Percentiles rank a stretch among this genome's conserved stretches.
Evolutionary conservation across 2,113 vertebrate species (phyloP).

Genomic region (Mustela lutreola): DNA sequence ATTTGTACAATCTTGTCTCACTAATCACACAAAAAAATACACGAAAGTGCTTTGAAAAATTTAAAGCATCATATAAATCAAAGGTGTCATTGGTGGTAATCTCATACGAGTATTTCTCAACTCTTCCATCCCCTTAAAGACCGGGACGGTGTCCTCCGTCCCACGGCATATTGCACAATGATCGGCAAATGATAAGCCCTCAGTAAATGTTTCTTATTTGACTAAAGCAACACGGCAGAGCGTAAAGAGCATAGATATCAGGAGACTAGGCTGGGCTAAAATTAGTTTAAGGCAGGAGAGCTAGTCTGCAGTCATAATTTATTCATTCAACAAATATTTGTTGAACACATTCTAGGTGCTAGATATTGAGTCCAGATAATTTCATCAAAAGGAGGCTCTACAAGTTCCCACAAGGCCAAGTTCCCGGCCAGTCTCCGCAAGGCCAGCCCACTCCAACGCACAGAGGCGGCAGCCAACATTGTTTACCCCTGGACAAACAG

Average conservation of each 20-base stretch:
- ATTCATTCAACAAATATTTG: slow-evolving; percentile 74
- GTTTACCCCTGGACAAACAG: neutral
- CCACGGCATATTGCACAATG: slow-evolving; percentile 51
- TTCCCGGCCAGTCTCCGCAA: neutral
- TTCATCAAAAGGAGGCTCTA: slow-evolving; percentile 47
- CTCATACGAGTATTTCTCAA: slow-evolving; percentile 55
- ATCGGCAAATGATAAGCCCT: slow-evolving; percentile 44
- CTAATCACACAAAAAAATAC: slow-evolving; percentile 79
- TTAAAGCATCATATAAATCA: slow-evolving; percentile 79
- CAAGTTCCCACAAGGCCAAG: slow-evolving; percentile 19
- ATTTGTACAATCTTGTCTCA: slow-evolving; percentile 75
- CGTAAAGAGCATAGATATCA: neutral
- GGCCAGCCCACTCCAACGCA: slow-evolving; percentile 26
- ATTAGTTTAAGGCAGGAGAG: slow-evolving; percentile 82
- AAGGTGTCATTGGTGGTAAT: slow-evolving; percentile 72
- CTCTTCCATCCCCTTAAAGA: neutral
- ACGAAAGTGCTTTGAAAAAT: slow-evolving; percentile 78
- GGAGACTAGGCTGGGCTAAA: slow-evolving; percentile 74
- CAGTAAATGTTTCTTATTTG: slow-evolving; percentile 55
- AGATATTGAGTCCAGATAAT: slow-evolving; percentile 63
- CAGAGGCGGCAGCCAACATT: neutral
- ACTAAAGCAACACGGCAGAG: slow-evolving; percentile 51
- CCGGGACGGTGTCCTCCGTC: neutral
- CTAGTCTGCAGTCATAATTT: slow-evolving; percentile 71
- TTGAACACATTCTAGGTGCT: slow-evolving; percentile 58